Evolutionary conservation across 2,797 vertebrate species (phyloP).

Genomic region (Huso huso): DNA sequence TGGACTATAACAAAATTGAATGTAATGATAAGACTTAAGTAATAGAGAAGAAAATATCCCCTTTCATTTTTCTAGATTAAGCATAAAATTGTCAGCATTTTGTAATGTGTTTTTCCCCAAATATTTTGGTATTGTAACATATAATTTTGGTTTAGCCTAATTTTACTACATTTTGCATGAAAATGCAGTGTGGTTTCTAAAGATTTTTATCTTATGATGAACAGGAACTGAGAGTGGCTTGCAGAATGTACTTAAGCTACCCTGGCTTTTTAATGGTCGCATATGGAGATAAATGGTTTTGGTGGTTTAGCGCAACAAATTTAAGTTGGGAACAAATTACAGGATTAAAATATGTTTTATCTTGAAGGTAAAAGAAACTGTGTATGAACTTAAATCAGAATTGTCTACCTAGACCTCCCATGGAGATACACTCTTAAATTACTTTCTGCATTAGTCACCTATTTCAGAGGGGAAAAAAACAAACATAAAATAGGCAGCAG

Average conservation of each 20-base stretch:
- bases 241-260: constrained; percentile 4
- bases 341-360: constrained; percentile 12
- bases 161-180: constrained; percentile 1
- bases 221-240: constrained; percentile 7
- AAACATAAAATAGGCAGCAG: no score
- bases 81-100: background rate
- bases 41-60: no score
- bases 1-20: no score
- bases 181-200: constrained; percentile 2
- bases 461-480: no score
- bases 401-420: constrained; percentile 9
- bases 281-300: constrained; percentile 5
- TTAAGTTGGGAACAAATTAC: constrained; percentile 12
- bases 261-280: background rate
- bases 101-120: no score
- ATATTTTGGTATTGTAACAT: background rate
- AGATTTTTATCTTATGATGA: constrained; percentile 13
- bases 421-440: background rate
- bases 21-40: no score
- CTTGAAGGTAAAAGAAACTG: background rate
- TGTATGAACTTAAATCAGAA: constrained; percentile 3
- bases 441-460: background rate
- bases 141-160: constrained; percentile 8
- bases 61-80: no score
- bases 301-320: constrained; percentile 4